These are phyloP conservation scores for Clinocottus analis DNA, from an alignment of 2,113 vertebrate species.

Conservation along the genomic window DNA sequence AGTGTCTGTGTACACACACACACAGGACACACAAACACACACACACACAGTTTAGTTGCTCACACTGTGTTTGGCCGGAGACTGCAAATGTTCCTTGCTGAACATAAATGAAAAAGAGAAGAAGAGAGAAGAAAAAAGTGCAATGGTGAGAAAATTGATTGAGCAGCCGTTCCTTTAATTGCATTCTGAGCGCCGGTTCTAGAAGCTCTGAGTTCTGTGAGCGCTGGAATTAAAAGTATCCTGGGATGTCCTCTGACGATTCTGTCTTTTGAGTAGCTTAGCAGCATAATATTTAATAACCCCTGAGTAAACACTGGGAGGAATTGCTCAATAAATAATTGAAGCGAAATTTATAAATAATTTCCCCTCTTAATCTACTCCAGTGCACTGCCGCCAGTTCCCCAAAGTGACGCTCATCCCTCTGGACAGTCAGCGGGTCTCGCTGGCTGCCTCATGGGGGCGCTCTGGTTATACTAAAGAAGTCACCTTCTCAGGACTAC, in stretches of 20 bases:
- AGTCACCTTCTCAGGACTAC: slow-evolving; percentile 1
- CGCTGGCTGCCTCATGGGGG: slow-evolving; percentile 64
- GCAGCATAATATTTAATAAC: slow-evolving; percentile 82
- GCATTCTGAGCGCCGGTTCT: slow-evolving; percentile 47
- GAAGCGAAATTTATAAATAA: slow-evolving; percentile 83
- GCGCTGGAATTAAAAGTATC: slow-evolving; percentile 70
- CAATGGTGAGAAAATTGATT: slow-evolving; percentile 58
- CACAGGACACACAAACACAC: background rate
- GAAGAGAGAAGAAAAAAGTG: slow-evolving; percentile 9
- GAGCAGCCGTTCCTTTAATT: slow-evolving; percentile 69
- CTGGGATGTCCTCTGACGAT: slow-evolving; percentile 71
- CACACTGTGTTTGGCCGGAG: slow-evolving; percentile 34
- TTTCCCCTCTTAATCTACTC: slow-evolving; percentile 78
- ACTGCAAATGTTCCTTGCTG: slow-evolving; percentile 41
- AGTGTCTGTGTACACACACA: slow-evolving; percentile 7
- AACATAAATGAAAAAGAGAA: slow-evolving; percentile 36
- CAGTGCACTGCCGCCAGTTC: slow-evolving; percentile 68
- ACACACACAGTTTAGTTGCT: too few relatives aligned
- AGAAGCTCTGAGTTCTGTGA: slow-evolving; percentile 57
- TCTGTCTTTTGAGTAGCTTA: slow-evolving; percentile 75
- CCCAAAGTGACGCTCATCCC: slow-evolving; percentile 73
- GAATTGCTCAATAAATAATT: slow-evolving; percentile 85
- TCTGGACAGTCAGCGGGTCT: slow-evolving; percentile 43
- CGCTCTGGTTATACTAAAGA: slow-evolving; percentile 69
- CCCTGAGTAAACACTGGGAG: slow-evolving; percentile 80